Conservation (phyloP, 2,113 vertebrate genomes). For the Microcebus ravelobensis region DNA sequence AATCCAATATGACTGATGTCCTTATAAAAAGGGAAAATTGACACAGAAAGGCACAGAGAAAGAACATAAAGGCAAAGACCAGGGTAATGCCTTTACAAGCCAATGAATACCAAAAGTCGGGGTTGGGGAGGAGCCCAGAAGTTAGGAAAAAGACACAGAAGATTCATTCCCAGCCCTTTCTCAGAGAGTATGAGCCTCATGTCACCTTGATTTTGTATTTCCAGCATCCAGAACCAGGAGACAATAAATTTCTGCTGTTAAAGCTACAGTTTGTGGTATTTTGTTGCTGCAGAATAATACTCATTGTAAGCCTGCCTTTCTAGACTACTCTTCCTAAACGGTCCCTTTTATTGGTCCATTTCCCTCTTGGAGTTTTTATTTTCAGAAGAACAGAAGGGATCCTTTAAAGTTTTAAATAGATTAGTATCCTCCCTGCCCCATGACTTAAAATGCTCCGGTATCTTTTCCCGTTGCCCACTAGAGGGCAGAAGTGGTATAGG, state of each 20-base stretch:
- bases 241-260: neutral
- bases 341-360: neutral
- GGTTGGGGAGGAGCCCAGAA: neutral
- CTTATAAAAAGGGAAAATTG: neutral
- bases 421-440: neutral
- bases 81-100: neutral
- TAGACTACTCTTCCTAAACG: neutral
- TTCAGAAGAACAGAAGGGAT: neutral
- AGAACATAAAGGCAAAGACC: neutral
- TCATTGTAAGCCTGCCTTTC: neutral
- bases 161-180: neutral
- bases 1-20: neutral
- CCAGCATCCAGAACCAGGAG: neutral
- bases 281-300: neutral
- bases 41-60: neutral
- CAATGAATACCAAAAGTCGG: neutral
- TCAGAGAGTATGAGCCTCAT: rapidly evolving
- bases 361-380: neutral
- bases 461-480: neutral
- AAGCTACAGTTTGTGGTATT: neutral
- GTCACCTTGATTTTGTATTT: neutral
- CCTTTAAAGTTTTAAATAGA: neutral
- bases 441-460: neutral
- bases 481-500: too few species aligned
- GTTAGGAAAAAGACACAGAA: neutral